A percentile compares a stretch with the other conserved stretches of the same genome.
Conservation (phyloP, 2,888 invertebrate genomes). For the Chesias legatella region DNA sequence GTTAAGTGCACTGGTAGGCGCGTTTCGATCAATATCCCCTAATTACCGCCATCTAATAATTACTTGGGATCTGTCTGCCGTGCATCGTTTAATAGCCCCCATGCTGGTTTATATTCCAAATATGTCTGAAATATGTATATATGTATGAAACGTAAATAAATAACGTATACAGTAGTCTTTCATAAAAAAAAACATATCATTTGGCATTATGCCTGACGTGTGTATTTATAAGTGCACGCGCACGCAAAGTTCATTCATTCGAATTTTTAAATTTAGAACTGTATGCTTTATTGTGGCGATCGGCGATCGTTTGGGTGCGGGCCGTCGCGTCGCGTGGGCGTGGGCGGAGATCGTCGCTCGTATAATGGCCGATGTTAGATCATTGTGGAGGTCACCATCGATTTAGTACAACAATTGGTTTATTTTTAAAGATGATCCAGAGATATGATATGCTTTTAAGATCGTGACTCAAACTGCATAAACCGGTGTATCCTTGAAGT, state of each 20-base stretch:
- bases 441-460: too few relatives aligned
- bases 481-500: too few relatives aligned
- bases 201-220: constrained; percentile 45
- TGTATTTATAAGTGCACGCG: constrained; percentile 52
- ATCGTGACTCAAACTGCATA: too few relatives aligned
- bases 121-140: constrained; percentile 19
- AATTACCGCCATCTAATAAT: constrained; percentile 20
- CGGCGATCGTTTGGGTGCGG: constrained; percentile 32
- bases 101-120: constrained; percentile 22
- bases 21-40: constrained; percentile 16
- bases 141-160: constrained; percentile 21
- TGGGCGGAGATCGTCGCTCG: constrained; percentile 35
- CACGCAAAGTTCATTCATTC: constrained; percentile 72
- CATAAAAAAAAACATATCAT: constrained; percentile 26
- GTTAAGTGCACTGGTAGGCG: constrained; percentile 6
- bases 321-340: constrained; percentile 46
- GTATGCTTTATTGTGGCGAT: constrained; percentile 40
- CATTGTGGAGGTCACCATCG: constrained; percentile 19
- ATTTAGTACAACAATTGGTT: constrained; percentile 10
- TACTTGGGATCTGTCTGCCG: constrained; percentile 20
- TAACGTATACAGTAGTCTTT: constrained; percentile 21
- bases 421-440: neutral
- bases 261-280: constrained; percentile 54
- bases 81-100: constrained; percentile 19
- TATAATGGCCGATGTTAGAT: constrained; percentile 23